Conservation (phyloP, 92 coral and sea anemone species). For the Plumapathes pennacea region DNA sequence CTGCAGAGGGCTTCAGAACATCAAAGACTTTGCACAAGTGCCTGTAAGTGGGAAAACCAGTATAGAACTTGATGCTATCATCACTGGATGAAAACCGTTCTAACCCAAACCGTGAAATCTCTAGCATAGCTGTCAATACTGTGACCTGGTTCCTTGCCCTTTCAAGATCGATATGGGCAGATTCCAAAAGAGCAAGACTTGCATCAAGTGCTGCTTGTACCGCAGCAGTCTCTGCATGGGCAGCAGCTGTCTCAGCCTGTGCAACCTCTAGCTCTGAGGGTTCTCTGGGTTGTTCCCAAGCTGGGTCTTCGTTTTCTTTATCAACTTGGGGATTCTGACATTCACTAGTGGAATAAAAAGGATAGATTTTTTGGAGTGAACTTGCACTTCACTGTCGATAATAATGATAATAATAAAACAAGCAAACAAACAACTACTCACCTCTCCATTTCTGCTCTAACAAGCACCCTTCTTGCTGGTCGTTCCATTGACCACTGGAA, state of each 20-base stretch:
- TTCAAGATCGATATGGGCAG: conserved; percentile 3
- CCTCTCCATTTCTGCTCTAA: conserved; percentile 17
- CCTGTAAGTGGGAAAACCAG: conserved; percentile 32
- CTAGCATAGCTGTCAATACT: not conserved
- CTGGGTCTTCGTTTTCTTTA: too few relatives aligned
- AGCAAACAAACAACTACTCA: too few relatives aligned
- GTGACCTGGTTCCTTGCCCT: not conserved
- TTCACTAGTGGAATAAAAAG: too few relatives aligned
- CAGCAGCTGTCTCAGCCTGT: conserved; percentile 25
- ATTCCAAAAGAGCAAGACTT: conserved; percentile 2
- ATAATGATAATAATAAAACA: too few relatives aligned
- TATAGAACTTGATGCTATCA: conserved; percentile 23
- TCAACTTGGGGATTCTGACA: too few relatives aligned
- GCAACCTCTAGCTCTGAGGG: conserved; percentile 1
- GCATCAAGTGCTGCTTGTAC: conserved; percentile 2
- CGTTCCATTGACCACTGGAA: conserved; percentile 4
- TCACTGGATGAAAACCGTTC: conserved; percentile 39
- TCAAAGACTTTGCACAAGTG: conserved; percentile 16
- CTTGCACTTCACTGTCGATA: too few relatives aligned
- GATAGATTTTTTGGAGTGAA: too few relatives aligned
- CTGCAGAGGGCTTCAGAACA: conserved; percentile 28
- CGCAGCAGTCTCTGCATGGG: conserved; percentile 10
- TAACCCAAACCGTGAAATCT: conserved; percentile 34
- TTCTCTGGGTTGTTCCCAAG: too few relatives aligned
- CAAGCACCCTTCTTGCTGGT: conserved; percentile 5